Conservation (phyloP, 2,888 invertebrate species). For the Eucera pruinosa region DNA sequence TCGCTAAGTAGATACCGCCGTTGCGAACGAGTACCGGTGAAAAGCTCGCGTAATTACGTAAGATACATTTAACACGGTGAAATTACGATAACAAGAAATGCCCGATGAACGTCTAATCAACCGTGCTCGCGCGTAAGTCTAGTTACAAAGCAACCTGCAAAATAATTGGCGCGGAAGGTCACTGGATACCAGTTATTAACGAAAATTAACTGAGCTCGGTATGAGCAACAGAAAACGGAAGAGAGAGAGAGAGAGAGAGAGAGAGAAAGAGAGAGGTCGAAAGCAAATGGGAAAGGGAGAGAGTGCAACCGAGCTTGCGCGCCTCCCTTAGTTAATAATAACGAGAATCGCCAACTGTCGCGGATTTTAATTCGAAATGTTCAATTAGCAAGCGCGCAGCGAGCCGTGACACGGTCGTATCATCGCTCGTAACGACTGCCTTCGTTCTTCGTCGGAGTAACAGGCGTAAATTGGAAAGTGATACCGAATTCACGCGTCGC, state of each 20-base stretch:
- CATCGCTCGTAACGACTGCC: constrained; percentile 67
- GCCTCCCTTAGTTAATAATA: constrained; percentile 54
- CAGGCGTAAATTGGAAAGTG: constrained; percentile 70
- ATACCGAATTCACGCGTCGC: constrained; percentile 69
- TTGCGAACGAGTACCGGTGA: background rate
- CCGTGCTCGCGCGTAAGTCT: background rate
- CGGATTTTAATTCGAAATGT: constrained; percentile 68
- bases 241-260: too few relatives aligned
- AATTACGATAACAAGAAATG: constrained; percentile 29
- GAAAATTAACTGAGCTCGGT: constrained; percentile 36
- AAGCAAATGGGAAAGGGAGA: too few relatives aligned
- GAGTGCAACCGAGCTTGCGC: background rate
- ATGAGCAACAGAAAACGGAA: background rate
- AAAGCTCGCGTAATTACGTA: constrained; percentile 27
- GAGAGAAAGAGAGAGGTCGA: too few relatives aligned
- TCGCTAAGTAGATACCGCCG: constrained; percentile 12
- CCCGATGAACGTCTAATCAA: constrained; percentile 40
- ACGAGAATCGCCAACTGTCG: constrained; percentile 59
- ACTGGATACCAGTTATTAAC: constrained; percentile 33
- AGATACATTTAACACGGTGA: constrained; percentile 23
- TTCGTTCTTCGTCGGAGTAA: constrained; percentile 60
- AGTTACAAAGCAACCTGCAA: constrained; percentile 26
- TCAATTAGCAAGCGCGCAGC: constrained; percentile 64
- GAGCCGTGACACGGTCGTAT: constrained; percentile 64
- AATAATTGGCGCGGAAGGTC: constrained; percentile 36